Base-by-base conservation (phyloP, 2,888 invertebrate species). In the Drosophila mulleri region DNA sequence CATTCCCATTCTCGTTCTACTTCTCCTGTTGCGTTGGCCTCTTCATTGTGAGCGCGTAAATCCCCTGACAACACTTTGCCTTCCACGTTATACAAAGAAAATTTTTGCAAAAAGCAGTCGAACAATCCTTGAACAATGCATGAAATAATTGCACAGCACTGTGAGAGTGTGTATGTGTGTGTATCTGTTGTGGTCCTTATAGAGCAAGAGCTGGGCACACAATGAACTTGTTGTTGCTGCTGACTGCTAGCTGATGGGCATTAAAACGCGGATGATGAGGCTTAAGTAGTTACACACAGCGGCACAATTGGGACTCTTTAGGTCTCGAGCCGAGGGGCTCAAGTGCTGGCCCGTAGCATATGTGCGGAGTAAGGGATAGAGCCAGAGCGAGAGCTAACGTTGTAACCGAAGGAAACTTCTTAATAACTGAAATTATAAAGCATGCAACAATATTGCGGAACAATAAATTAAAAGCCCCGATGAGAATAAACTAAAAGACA, bases 21-120 rank as follows among this genome's bases (percentile, higher is more conserved):
- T 62, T 47, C 71, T 44, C 50, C 44, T 67, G 54, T 69, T 57
- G 53, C 73, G 47, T 67, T 73, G 59, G 60, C 50, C 67, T 63
- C 79, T 77, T 71, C 83, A 86, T 86, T 85, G 89, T 81, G 66
- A 70, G 57, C 62, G 74, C 60, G 60, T 67, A 84, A 89, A 89
- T 86, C 89, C 86, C 86, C 81, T 89, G 85, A 72, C 89, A 89
- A 86, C 89, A 88, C 88, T 86, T 89, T 84, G 70, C 72, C 66
- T 75, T 72, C 75, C 71, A 67, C 73, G 67, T 64, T 37, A 57
- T 67, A 71, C 68, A 88, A 89, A 82, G 83, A 79, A 88, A 70
- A 76, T 78, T 84, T 80, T 75, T 82, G 75, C 75, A 73, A 69
- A 76, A 78, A 75, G 72, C 73, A 70, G 67, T 68, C 73, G 81